Evolutionary conservation across 2,797 vertebrate species (phyloP), one percentile per base, ranked within the genome.

Genomic region (Manis crassicaudata): DNA sequence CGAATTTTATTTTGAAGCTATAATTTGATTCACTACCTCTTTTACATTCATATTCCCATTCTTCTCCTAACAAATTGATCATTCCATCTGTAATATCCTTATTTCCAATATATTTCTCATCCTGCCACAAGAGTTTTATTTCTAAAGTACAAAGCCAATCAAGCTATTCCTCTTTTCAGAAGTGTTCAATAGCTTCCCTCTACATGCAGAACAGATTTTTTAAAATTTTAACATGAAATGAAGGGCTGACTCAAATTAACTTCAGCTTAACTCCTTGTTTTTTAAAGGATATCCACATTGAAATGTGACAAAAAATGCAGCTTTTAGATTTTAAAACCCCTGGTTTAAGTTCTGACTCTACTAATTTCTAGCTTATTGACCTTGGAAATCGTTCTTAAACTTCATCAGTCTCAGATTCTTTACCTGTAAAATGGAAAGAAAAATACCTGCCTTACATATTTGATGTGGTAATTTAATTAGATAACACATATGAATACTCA

Each of bases 141-240:
- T 13, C 65, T 88, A 95, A 63, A 56, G 20, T 16, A 91, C 68
- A 94, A 81, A 94, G 3, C 60, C 7, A 92, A 50, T 62, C 25
- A 85, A 95, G 7, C 13, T 62, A 46, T 60, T 93, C 2, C 4
- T 95, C 29, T 46, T 17, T 67, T 85, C 13, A 32, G 62, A 92
- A 46, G 27, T 7, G 35, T 91, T 96, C 14, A 62, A 60, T 86
- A 85, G 32, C 20, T 90, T 90, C 21, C 58, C 32, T 80, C 37
- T 9, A 72, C 11, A 77, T 40, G 23, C 21, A 80, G 60, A 87
- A 86, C 62, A 35, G 14, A 54, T 65, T 88, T 80, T n/a, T 7
- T 43, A 79, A 29, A 35, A 37, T 43, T 56, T 72, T 60, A 88
- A 75, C 62, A 89, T 91, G 27, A 91, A 95, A 93, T 92, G 92